Conservation (phyloP, 2,797 vertebrate species). For the Natrix natrix region DNA sequence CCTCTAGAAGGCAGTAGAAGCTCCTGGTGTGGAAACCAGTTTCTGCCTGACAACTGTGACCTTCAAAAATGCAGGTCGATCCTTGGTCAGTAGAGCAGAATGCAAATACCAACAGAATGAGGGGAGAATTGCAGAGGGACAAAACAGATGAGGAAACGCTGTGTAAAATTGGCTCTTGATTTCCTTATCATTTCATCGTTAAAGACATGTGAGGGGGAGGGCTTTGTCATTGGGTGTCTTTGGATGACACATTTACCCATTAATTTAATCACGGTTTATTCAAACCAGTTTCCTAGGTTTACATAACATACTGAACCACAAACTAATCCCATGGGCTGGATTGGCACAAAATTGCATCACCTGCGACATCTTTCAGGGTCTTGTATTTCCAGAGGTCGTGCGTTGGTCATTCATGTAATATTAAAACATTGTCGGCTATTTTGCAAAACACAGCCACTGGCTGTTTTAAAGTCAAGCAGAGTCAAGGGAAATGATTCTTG, state of each 20-base stretch:
- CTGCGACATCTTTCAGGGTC: neutral
- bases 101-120: neutral
- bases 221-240: neutral
- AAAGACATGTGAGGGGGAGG: neutral
- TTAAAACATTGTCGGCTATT: neutral
- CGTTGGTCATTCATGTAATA: neutral
- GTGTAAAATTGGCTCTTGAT: neutral
- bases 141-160: neutral
- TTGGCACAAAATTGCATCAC: neutral
- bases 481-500: neutral
- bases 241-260: neutral
- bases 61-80: neutral
- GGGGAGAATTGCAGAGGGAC: neutral
- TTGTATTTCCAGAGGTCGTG: neutral
- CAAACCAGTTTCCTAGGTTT: neutral
- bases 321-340: neutral
- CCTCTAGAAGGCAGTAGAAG: neutral
- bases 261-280: neutral
- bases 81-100: neutral
- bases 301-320: neutral
- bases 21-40: neutral
- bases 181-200: neutral
- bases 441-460: neutral
- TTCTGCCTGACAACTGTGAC: neutral
- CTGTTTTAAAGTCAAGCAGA: neutral